Conservation (phyloP, 53 echinoderm and acorn worm species). For the Mesocentrotus franciscanus region DNA sequence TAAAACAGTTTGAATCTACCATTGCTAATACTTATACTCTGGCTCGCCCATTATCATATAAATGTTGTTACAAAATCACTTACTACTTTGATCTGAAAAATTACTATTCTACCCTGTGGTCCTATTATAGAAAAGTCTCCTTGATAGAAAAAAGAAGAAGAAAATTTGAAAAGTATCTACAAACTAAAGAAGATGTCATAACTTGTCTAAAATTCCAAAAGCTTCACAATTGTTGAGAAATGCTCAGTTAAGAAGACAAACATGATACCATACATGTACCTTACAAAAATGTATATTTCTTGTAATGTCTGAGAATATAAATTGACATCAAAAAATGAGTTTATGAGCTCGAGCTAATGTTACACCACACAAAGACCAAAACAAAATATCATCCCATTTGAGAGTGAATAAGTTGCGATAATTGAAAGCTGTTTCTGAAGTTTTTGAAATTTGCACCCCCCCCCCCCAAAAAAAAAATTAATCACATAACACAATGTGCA, state of each 20-base stretch:
- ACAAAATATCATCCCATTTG: too few species aligned
- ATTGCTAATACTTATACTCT: background rate
- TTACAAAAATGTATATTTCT: background rate
- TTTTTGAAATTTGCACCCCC: too few species aligned
- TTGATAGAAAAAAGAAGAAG: background rate
- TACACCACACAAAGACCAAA: background rate
- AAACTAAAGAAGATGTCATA: too few species aligned
- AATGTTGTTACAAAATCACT: background rate
- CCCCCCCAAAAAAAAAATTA: too few species aligned
- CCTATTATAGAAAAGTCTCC: too few species aligned
- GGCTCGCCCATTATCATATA: background rate
- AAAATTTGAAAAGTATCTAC: too few species aligned
- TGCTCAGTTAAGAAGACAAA: background rate
- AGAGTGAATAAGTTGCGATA: too few species aligned
- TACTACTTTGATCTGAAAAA: background rate
- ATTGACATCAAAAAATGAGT: background rate
- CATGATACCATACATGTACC: background rate
- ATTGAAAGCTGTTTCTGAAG: too few species aligned
- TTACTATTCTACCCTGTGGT: background rate
- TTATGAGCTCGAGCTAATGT: background rate
- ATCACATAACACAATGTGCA: too few species aligned
- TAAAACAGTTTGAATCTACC: background rate
- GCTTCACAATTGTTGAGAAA: background rate
- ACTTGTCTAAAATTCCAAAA: background rate
- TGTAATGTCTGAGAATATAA: background rate